Conservation (phyloP, 2,797 vertebrate genomes). For the Cyclura pinguis region DNA sequence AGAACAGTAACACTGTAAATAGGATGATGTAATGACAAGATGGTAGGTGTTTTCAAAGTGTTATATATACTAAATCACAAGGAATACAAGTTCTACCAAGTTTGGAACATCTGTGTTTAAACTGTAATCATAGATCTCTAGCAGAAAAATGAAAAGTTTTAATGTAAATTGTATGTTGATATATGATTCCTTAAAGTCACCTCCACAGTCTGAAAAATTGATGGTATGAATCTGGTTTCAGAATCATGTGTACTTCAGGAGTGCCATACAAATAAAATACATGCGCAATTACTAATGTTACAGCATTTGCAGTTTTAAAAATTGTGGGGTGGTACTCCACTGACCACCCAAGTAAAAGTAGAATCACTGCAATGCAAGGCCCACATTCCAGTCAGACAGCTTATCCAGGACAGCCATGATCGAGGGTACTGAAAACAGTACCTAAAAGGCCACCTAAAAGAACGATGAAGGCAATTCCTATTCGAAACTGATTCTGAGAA, state of each 20-base stretch:
- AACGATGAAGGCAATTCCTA: neutral
- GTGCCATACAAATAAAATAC: neutral
- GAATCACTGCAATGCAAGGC: neutral
- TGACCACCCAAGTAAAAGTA: neutral
- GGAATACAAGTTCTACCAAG: neutral
- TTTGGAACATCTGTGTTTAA: neutral
- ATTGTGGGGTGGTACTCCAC: neutral
- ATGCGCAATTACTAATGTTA: neutral
- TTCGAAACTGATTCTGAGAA: neutral
- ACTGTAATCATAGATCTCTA: neutral
- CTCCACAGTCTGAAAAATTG: neutral
- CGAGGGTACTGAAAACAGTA: neutral
- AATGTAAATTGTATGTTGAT: conserved; percentile 2
- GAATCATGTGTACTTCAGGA: neutral
- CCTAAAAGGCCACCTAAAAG: neutral
- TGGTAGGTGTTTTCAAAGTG: conserved; percentile 15
- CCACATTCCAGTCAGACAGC: neutral
- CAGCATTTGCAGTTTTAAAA: neutral
- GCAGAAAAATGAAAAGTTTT: neutral
- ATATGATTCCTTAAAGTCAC: conserved; percentile 40
- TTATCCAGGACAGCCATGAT: neutral
- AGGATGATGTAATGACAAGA: conserved; percentile 20
- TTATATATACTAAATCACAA: neutral
- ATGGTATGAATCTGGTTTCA: neutral
- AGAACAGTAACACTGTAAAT: conserved; percentile 40